These are phyloP conservation scores for Epinephelus fuscoguttatus DNA, from an alignment of 2,113 vertebrate genomes.

Conservation along the genomic window DNA sequence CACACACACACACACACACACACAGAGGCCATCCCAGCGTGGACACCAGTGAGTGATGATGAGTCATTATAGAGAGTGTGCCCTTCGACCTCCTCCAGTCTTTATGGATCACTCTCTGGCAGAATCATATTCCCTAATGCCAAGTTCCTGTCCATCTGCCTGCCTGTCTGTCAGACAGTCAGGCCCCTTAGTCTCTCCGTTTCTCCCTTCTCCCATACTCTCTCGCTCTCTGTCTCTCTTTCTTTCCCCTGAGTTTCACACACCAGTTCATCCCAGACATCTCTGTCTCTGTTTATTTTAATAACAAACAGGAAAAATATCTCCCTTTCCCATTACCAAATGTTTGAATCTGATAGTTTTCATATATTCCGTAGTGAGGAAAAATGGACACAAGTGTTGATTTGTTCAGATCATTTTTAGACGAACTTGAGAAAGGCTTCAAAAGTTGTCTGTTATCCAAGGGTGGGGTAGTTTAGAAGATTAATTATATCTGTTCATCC, in stretches of 20 bases:
- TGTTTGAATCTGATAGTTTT: constrained; percentile 64
- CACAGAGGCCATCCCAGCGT: constrained; percentile 56
- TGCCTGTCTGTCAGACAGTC: constrained; percentile 75
- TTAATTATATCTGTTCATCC: constrained; percentile 44
- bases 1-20: constrained; percentile 42
- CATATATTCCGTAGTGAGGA: constrained; percentile 50
- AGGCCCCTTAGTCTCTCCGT: constrained; percentile 66
- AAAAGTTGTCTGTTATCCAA: constrained; percentile 41
- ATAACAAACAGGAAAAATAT: constrained; percentile 75
- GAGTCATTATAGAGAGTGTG: constrained; percentile 79
- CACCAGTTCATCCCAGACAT: constrained; percentile 80
- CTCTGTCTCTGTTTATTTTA: constrained; percentile 78
- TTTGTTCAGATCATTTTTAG: constrained; percentile 44
- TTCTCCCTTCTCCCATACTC: constrained; percentile 43
- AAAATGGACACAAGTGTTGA: constrained; percentile 55
- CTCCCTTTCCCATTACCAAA: constrained; percentile 71
- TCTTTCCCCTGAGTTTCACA: constrained; percentile 73
- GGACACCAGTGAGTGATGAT: constrained; percentile 82
- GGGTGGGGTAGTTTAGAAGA: constrained; percentile 46
- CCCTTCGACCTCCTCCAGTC: constrained; percentile 75
- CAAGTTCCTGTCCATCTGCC: constrained; percentile 78
- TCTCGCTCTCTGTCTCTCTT: constrained; percentile 40
- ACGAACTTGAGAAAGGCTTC: constrained; percentile 44
- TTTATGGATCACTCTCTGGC: constrained; percentile 81
- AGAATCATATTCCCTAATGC: constrained; percentile 80